Base-by-base conservation (phyloP, 2,888 invertebrate genomes). In the Eurytoma adleriae region DNA sequence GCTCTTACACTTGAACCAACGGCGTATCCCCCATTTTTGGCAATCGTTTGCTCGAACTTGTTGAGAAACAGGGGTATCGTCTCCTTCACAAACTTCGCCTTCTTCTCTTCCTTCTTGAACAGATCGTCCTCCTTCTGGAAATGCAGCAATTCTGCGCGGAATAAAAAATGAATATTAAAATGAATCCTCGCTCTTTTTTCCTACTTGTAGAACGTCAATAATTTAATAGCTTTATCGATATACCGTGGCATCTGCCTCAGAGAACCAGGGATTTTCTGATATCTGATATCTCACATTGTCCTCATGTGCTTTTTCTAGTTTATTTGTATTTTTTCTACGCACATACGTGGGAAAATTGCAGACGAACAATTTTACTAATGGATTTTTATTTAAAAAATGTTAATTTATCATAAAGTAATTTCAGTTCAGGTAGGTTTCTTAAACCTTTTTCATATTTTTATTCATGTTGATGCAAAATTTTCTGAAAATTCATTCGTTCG, bases 61-160 rank as follows among this genome's bases (percentile, higher is more conserved):
- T 92, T 91, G 79, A 93, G 87, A 85, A 93, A 93, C 83, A 92
- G 92, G 2, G 93, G 93, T 83, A 93, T 92, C 16, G 92, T 92
- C 85, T 93, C 93, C 81, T 91, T 91, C 85, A 92, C 90, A 61
- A 93, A 90, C 83, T 91, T 91, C 61, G 90, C 91, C 85, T 92
- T 92, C 77, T 92, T 91, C 83, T 92, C 93, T 83, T 92, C 92
- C 84, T 92, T 92, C 85, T 92, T 92, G 70, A 91, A 91, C 3
- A 91, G 91, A 86, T 93, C 92, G 75, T 92, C 91, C 85, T 93
- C 93, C 80, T 91, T 91, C 79, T 92, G 90, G 84, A 91, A 92
- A 84, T 92, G 91, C 87, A 91, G 91, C 79, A 93, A 87, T 66
- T 84, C 84, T 84, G 62, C 2, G 56, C 18, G 52, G 14, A 4